Percentiles rank a stretch among this genome's conserved stretches.
phyloP scores from a whole-genome alignment of 1,140 invertebrate species.

The Drosophila busckii region DNA sequence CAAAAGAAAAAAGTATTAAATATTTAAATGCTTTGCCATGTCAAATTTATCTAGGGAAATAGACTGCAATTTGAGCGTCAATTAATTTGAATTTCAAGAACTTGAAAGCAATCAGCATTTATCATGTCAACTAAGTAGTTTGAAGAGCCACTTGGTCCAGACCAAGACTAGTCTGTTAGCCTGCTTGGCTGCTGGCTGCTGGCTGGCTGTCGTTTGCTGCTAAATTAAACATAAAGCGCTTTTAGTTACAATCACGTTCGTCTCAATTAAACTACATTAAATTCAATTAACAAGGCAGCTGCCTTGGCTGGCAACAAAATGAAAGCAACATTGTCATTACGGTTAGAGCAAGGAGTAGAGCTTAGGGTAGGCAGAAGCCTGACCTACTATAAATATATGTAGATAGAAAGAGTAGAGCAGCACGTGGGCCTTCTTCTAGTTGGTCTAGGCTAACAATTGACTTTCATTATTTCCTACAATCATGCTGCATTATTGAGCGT shows the following conservation, averaged over 20 bases:
- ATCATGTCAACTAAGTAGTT: constrained; percentile 31
- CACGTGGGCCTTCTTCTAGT: constrained; percentile 11
- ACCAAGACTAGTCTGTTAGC: constrained; percentile 6
- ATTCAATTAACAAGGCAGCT: constrained; percentile 68
- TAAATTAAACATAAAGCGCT: constrained; percentile 77
- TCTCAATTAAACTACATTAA: constrained; percentile 78
- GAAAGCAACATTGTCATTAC: constrained; percentile 68
- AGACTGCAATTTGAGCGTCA: constrained; percentile 54
- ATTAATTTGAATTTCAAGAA: constrained; percentile 66
- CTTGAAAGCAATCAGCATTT: constrained; percentile 51
- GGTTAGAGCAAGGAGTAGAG: constrained; percentile 37
- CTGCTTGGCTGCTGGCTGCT: neutral
- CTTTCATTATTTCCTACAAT: constrained; percentile 75
- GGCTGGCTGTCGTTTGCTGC: constrained; percentile 37
- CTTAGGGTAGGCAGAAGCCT: constrained; percentile 16
- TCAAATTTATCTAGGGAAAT: constrained; percentile 36
- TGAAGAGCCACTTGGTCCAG: constrained; percentile 9
- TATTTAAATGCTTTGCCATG: constrained; percentile 63
- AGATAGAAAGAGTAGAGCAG: constrained; percentile 14
- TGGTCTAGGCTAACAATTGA: constrained; percentile 59
- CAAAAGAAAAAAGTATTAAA: constrained; percentile 53
- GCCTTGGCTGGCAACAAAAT: constrained; percentile 40
- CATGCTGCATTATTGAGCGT: constrained; percentile 72
- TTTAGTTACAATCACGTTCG: constrained; percentile 77
- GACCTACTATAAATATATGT: constrained; percentile 10